Evolutionary conservation across 2,888 invertebrate species (phyloP), one percentile per base, ranked within the genome.

Genomic region (Drosophila aldrichi): DNA sequence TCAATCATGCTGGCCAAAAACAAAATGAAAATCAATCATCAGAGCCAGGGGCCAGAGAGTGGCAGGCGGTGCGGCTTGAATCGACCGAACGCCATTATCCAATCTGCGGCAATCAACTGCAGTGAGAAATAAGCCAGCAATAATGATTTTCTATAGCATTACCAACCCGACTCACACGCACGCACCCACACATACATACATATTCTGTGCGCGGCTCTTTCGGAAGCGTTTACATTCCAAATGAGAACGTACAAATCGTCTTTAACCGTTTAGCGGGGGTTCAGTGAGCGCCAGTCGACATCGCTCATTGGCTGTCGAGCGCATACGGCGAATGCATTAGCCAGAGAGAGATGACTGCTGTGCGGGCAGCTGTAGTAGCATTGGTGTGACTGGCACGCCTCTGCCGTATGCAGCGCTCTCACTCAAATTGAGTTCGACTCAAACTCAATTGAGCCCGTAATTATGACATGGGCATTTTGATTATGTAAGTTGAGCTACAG

Each of bases 1-100:
- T 91, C 89, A 91, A 90, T 89, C 91, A 87, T 81, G 72, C 59
- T 71, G 67, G 63, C 43, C 59, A 58, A 81, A 75, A 79, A 76
- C 68, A 76, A 69, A 77, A 63, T 76, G 59, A 74, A 70, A 77
- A 70, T 79, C 77, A 74, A 70, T 81, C 78, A 67, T 56, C 29
- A 49, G n/a, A n/a, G n/a, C n/a, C n/a, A 38, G 22, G 20, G 43
- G 10, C 34, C 46, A 29, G n/a, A 34, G 29, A 16, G 38, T 40
- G 54, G 38, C 10, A 16, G 22, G 29, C 12, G 57, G 22, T 10
- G 32, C 18, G 18, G 25, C 9, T 18, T 7, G 41, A 12, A 9
- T 40, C 44, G 20, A 64, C 43, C 52, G 59, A 61, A 62, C 62
- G 52, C 79, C 79, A 70, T 77, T 77, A 75, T 75, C 79, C 79